Evolutionary conservation across 2,888 invertebrate genomes (phyloP), one percentile per base, ranked within the genome.

Genomic region (Torymus auratus): DNA sequence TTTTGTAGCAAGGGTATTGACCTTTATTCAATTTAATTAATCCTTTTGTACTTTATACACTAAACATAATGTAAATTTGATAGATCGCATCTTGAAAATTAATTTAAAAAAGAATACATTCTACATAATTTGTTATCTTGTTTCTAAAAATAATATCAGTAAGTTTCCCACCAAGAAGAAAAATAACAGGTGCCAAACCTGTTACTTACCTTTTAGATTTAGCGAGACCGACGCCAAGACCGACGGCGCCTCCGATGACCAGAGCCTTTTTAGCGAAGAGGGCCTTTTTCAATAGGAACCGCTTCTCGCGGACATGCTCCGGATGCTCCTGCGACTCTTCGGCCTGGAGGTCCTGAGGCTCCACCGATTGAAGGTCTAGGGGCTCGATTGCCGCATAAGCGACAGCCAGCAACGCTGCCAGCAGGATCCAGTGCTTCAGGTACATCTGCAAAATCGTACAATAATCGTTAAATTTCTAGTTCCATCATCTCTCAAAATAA

Each of bases 181-280:
- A 41, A 28, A 5, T 41, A 41, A 41, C 7, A 41, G 7, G 41
- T 41, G 7, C 7, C 41, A 41, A 7, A 7, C 0, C 1, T 7
- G 41, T 41, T 7, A 41, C 86, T 86, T 28, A 87, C 88, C 75
- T 52, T 77, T 85, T 87, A 41, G 83, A 81, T n/a, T 84, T 84
- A 81, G 85, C 82, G 12, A 88, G 81, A 13, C 85, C 85, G 53
- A 83, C 85, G 0, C 87, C 87, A 5, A 84, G 17, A 7, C 65
- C 73, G 0, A 82, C 82, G n/a, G 85, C 83, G 10, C 86, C 86
- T 11, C 87, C 88, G 11, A 85, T 14, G 0, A 84, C 17, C 11
- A 86, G 83, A 12, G 85, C 85, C n/a, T 86, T 85, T 41, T 86
- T 85, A 11, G 82, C 86, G 17, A 88, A 41, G 10, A 87, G 78